These are phyloP conservation scores for Chorisops tibialis DNA, from an alignment of 2,888 invertebrate species.

Conservation along the genomic window DNA sequence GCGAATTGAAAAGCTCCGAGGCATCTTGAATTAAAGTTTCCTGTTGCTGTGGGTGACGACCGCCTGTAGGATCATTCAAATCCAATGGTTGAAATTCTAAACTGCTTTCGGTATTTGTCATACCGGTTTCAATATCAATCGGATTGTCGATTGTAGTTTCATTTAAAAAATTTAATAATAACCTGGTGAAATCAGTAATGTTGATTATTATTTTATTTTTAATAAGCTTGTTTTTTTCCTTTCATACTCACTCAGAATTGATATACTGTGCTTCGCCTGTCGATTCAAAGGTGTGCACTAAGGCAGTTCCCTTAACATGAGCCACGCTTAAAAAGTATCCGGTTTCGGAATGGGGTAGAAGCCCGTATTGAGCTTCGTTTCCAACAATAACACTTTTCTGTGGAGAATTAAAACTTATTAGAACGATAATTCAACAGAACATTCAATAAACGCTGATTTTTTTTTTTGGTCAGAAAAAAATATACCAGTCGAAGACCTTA, in stretches of 20 bases:
- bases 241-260: slow-evolving; percentile 47
- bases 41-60: slow-evolving; percentile 48
- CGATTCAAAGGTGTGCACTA: slow-evolving; percentile 52
- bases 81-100: slow-evolving; percentile 45
- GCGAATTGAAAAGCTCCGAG: slow-evolving; percentile 43
- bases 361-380: slow-evolving; percentile 49
- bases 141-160: slow-evolving; percentile 50
- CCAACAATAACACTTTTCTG: slow-evolving; percentile 50
- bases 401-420: no score
- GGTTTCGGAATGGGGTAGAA: slow-evolving; percentile 47
- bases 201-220: background rate
- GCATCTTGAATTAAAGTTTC: slow-evolving; percentile 45
- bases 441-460: no score
- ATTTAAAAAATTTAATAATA: slow-evolving; percentile 46
- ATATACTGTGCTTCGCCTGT: slow-evolving; percentile 52
- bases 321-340: slow-evolving; percentile 48
- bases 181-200: slow-evolving; percentile 34
- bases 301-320: slow-evolving; percentile 49
- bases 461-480: no score
- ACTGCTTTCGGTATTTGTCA: slow-evolving; percentile 44
- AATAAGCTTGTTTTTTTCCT: slow-evolving; percentile 1
- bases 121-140: slow-evolving; percentile 50
- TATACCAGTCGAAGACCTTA: no score
- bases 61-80: slow-evolving; percentile 49
- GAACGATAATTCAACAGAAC: no score